phyloP scores from a whole-genome alignment of 2,888 invertebrate genomes.

The Microctonus aethiopoides region DNA sequence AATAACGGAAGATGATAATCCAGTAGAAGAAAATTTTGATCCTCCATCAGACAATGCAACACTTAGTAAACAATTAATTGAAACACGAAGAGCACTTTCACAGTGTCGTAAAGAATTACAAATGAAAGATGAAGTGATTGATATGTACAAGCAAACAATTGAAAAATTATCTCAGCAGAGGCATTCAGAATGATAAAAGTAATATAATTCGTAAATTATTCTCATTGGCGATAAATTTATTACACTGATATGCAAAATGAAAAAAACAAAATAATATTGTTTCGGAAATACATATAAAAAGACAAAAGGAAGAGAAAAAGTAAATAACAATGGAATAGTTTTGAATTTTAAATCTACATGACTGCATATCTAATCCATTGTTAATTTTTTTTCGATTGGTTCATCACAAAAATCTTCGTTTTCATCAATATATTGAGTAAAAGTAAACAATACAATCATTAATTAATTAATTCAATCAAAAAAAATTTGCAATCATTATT shows the following conservation, averaged over 20 bases:
- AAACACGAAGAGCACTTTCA: constrained; percentile 61
- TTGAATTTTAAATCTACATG: neutral
- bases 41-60: constrained; percentile 58
- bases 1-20: constrained; percentile 68
- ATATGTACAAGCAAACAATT: constrained; percentile 65
- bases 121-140: constrained; percentile 65
- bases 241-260: neutral
- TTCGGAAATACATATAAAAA: too few relatives aligned
- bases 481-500: too few relatives aligned
- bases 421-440: neutral
- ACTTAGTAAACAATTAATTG: constrained; percentile 62
- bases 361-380: too few relatives aligned
- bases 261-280: neutral
- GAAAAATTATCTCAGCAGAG: constrained; percentile 51
- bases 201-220: neutral
- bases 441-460: neutral
- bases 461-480: neutral
- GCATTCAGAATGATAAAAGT: constrained; percentile 41
- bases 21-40: constrained; percentile 61
- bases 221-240: neutral
- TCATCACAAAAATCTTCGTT: neutral
- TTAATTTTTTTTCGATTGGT: too few relatives aligned
- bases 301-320: neutral
- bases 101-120: constrained; percentile 63
- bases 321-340: neutral